Percentiles rank a stretch among this genome's conserved stretches.
These are phyloP conservation scores for Siderastrea siderea DNA, from an alignment of 92 coral and sea anemone species.

Conservation along the genomic window DNA sequence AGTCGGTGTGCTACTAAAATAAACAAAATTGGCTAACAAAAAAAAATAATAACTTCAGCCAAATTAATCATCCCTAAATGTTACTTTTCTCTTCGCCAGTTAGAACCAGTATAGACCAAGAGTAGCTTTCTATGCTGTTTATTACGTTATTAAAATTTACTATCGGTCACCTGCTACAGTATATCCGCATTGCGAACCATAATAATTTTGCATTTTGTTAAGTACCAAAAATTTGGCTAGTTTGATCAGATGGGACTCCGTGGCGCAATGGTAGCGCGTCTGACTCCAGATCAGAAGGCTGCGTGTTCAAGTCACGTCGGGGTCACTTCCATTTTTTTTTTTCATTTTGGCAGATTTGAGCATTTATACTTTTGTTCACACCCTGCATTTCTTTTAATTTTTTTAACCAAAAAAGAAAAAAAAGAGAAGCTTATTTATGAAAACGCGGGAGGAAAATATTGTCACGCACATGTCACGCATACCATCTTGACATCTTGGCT, in stretches of 20 bases:
- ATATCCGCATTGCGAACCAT: neutral
- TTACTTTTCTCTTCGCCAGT: neutral
- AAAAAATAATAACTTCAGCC: too few relatives aligned
- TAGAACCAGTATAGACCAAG: neutral
- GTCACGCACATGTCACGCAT: too few relatives aligned
- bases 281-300: slow-evolving; percentile 91
- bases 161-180: neutral
- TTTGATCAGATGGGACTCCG: slow-evolving; percentile 34
- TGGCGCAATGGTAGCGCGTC: slow-evolving; percentile 94
- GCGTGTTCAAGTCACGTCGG: slow-evolving; percentile 92
- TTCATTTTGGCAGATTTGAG: neutral
- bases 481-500: too few relatives aligned
- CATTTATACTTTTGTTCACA: neutral
- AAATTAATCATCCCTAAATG: too few relatives aligned
- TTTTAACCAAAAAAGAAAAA: too few relatives aligned
- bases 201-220: neutral
- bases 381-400: neutral
- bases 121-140: neutral
- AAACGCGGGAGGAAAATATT: too few relatives aligned
- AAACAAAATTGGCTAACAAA: too few relatives aligned
- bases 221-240: accelerated
- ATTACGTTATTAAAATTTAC: neutral
- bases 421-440: too few relatives aligned
- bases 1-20: too few relatives aligned
- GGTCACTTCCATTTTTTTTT: slow-evolving; percentile 46